Base-by-base conservation (phyloP, 1,140 invertebrate genomes). In the Battus philenor region DNA sequence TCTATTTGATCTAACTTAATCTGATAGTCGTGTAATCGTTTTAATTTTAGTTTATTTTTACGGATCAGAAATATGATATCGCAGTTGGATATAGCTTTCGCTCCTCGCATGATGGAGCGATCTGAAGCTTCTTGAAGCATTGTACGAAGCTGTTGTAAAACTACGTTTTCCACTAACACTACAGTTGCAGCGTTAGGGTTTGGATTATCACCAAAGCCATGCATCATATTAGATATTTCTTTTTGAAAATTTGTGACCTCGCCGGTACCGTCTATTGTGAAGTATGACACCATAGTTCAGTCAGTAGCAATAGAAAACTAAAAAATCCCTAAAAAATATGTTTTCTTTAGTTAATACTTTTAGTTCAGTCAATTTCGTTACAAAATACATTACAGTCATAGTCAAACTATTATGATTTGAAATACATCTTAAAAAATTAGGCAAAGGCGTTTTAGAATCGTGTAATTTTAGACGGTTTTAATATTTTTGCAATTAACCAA, bases 201-300 rank as follows among this genome's bases (percentile, higher is more conserved):
- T 11, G 88, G 85, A 67, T 89, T 89, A 59, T 93, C 92, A n/a
- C 92, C 92, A 69, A 92, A 91, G 10, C 91, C 91, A 71, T 90
- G 90, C 91, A 92, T 91, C 90, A 92, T 92, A 47, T 88, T 85
- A 10, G 90, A 90, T 51, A 92, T 91, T 67, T 91, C 89, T 65
- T 88, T 87, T 54, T 79, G 86, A 64, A 85, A 88, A 18, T 86
- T 85, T 0, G 76, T 69, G 0, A 45, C 55, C 51, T 80, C 76
- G 1, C 67, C 65, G 0, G 63, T 60, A 17, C 57, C 59, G 11
- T 83, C 79, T 34, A 77, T 57, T 1, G 69, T 74, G 47, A 79
- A 81, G 31, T 78, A 81, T 1, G 77, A 77, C 4, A 73, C 73
- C 74, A 80, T 78, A 48, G 12, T 55, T 17, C 1, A 22, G 7